A percentile compares a stretch with the other conserved stretches of the same genome.
Evolutionary conservation across 2,888 invertebrate genomes (phyloP).

Genomic region (Meloe dianella): DNA sequence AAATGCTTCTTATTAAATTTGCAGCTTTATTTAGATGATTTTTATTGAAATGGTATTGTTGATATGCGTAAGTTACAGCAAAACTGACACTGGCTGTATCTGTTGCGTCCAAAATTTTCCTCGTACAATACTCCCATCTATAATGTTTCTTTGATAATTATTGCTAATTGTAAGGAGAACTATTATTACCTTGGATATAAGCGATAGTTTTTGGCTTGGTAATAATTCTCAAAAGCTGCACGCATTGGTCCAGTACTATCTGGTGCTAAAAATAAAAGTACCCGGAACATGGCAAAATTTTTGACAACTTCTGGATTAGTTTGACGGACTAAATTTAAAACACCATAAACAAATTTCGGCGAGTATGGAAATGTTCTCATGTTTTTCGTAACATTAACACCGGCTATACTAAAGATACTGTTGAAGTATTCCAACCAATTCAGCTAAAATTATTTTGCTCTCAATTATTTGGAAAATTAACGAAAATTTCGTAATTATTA

Average conservation of each 20-base stretch:
- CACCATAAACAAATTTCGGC: constrained; percentile 43
- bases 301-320: constrained; percentile 48
- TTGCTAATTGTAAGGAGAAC: not conserved
- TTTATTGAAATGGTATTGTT: constrained; percentile 50
- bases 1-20: constrained; percentile 59
- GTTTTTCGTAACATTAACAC: constrained; percentile 44
- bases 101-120: constrained; percentile 51
- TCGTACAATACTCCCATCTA: constrained; percentile 56
- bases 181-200: constrained; percentile 44
- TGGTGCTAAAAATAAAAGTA: constrained; percentile 53
- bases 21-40: constrained; percentile 50
- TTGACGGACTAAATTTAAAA: constrained; percentile 50
- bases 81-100: constrained; percentile 50
- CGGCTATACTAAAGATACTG: constrained; percentile 46
- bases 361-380: constrained; percentile 42
- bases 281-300: constrained; percentile 53
- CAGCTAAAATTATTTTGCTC: constrained; percentile 44
- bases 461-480: not conserved
- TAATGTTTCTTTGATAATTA: no score
- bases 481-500: not conserved
- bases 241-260: constrained; percentile 53
- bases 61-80: constrained; percentile 54
- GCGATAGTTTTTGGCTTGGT: constrained; percentile 39
- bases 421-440: constrained; percentile 56
- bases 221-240: constrained; percentile 49